Evolutionary conservation across 2,888 invertebrate genomes (phyloP).

Genomic region (Alviniconcha strummeri): DNA sequence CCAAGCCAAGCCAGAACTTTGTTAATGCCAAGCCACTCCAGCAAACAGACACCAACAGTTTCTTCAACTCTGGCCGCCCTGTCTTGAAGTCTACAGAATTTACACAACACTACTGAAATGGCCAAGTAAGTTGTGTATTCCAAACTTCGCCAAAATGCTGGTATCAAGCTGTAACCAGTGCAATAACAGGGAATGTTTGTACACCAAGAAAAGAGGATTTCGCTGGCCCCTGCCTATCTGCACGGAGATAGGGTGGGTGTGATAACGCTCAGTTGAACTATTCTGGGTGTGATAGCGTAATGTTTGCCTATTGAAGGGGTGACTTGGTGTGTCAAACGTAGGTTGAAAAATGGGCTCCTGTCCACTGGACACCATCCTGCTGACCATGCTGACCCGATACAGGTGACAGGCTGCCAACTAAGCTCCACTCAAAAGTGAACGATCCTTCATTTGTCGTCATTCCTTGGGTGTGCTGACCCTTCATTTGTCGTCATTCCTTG

Average conservation of each 20-base stretch:
- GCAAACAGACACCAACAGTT: too few species aligned
- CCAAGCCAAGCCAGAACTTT: too few species aligned
- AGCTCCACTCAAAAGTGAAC: too few species aligned
- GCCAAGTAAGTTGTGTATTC: background rate
- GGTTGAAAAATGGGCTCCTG: background rate
- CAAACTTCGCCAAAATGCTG: background rate
- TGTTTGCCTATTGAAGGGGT: slow-evolving; percentile 7
- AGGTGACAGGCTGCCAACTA: too few species aligned
- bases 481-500: too few species aligned
- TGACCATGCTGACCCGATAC: too few species aligned
- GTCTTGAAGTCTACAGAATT: too few species aligned
- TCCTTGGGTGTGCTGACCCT: too few species aligned
- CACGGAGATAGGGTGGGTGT: background rate
- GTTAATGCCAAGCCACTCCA: too few species aligned
- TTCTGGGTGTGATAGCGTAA: background rate
- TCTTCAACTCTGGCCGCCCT: too few species aligned
- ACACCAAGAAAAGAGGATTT: slow-evolving; percentile 12
- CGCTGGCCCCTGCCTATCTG: slow-evolving; percentile 10
- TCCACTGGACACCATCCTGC: background rate
- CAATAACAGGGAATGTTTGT: slow-evolving; percentile 15
- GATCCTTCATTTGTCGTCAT: too few species aligned
- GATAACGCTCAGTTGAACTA: slow-evolving; percentile 12
- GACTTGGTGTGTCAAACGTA: background rate
- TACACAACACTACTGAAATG: too few species aligned
- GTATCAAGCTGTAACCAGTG: background rate